Conservation (phyloP, 2,888 invertebrate genomes). For the Bellardia pandia region DNA sequence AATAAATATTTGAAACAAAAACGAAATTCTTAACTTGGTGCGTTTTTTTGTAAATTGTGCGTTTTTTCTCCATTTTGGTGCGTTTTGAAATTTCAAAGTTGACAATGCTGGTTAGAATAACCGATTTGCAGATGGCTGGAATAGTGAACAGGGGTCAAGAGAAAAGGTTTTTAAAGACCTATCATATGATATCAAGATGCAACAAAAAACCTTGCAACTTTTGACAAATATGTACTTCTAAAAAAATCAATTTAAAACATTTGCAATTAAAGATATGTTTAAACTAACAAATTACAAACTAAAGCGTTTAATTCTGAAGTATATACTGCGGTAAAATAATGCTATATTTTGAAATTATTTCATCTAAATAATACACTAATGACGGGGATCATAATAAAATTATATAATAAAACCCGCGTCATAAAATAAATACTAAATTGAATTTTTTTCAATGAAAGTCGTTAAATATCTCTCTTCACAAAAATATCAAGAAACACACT, state of each 20-base stretch:
- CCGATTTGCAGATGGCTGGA: too few species aligned
- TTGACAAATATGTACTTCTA: too few species aligned
- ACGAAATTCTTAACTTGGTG: too few species aligned
- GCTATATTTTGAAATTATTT: background rate
- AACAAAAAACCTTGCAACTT: too few species aligned
- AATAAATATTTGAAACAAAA: too few species aligned
- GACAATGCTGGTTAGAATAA: too few species aligned
- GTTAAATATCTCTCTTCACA: slow-evolving; percentile 6
- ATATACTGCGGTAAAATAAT: background rate
- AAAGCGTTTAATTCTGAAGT: background rate
- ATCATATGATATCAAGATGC: too few species aligned
- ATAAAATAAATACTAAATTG: slow-evolving; percentile 50
- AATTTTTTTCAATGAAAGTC: slow-evolving; percentile 18
- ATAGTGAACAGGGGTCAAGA: too few species aligned
- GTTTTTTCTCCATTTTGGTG: too few species aligned
- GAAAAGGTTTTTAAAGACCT: too few species aligned
- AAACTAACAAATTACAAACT: background rate
- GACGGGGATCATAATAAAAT: slow-evolving; percentile 33
- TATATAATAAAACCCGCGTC: slow-evolving; percentile 37
- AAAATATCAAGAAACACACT: background rate
- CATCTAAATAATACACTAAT: slow-evolving; percentile 8
- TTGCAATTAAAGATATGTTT: background rate
- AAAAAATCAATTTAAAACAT: background rate
- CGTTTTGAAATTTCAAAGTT: too few species aligned
- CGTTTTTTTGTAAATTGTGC: too few species aligned